Conservation (phyloP, 1,140 invertebrate species). For the Drosophila oshimai region DNA sequence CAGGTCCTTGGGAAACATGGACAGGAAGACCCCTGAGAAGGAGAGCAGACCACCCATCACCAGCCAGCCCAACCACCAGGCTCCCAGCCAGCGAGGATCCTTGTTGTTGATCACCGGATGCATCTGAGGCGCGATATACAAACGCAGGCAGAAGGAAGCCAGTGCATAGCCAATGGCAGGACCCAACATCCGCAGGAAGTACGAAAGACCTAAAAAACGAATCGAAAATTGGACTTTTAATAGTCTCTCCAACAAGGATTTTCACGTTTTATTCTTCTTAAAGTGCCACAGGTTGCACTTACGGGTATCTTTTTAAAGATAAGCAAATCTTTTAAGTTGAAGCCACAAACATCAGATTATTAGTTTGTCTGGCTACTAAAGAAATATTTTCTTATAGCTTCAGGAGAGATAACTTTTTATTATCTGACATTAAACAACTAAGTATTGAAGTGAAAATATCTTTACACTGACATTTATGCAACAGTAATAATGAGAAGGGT, state of each 20-base stretch:
- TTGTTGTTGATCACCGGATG: constrained; percentile 87
- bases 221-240: background rate
- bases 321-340: background rate
- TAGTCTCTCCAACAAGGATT: background rate
- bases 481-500: no score
- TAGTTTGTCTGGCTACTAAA: background rate
- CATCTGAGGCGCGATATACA: constrained; percentile 88
- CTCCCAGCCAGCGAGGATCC: constrained; percentile 90
- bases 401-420: background rate
- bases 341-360: background rate
- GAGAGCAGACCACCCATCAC: constrained; percentile 86
- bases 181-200: constrained; percentile 88
- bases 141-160: constrained; percentile 87
- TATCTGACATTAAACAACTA: background rate
- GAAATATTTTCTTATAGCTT: background rate
- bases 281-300: background rate
- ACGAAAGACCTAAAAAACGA: constrained; percentile 85
- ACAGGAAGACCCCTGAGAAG: constrained; percentile 86
- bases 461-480: no score
- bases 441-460: no score
- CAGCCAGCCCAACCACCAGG: constrained; percentile 92
- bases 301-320: background rate
- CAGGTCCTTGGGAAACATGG: constrained; percentile 87
- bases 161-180: constrained; percentile 88
- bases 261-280: background rate